These are phyloP conservation scores for Pteronotus mesoamericanus DNA, from an alignment of 2,797 vertebrate species.

Conservation along the genomic window DNA sequence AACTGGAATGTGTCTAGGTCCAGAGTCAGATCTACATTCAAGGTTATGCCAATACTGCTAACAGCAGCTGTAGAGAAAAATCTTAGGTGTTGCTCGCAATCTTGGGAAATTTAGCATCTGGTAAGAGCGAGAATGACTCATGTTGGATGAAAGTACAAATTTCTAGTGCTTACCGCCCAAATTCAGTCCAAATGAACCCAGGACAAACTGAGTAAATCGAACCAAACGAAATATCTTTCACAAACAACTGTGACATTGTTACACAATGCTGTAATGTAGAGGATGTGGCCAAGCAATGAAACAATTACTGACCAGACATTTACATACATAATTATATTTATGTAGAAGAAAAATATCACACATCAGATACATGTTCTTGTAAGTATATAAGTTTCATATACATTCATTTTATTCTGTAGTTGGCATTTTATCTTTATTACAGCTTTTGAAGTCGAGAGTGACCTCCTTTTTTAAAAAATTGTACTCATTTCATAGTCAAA, in stretches of 20 bases:
- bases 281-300: neutral
- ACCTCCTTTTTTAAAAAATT: neutral
- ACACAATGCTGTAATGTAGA: neutral
- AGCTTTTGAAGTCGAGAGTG: neutral
- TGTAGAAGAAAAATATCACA: neutral
- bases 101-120: constrained; percentile 37
- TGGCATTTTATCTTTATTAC: neutral
- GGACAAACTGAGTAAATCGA: constrained; percentile 2
- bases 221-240: neutral
- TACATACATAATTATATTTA: neutral
- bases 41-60: neutral
- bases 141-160: neutral
- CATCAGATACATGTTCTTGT: neutral
- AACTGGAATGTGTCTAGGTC: neutral
- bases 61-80: neutral
- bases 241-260: neutral
- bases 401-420: neutral
- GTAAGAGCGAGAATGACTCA: neutral
- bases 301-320: neutral
- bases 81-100: neutral
- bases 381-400: neutral
- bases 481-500: neutral
- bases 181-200: neutral
- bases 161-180: neutral
- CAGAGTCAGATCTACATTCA: neutral